Evolutionary conservation across 2,797 vertebrate species (phyloP), one percentile per base, ranked within the genome.

Genomic region (Scleropages formosus): DNA sequence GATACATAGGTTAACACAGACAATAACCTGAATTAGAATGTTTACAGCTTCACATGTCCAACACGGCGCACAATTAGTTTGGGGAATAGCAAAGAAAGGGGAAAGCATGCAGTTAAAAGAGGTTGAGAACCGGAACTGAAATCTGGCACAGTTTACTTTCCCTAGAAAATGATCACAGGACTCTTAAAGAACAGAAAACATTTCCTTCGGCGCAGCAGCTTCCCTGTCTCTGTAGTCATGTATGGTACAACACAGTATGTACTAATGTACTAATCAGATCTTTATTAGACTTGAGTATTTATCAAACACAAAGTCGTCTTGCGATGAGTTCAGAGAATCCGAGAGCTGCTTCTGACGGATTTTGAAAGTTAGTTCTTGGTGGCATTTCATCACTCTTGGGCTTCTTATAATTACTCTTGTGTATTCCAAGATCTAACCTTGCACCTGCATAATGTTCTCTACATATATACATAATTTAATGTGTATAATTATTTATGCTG

Each of bases 1-100:
- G 93, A 96, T 95, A 96, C 94, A 92, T 93, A 94, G 93, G 92
- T 94, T 92, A 95, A 95, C 95, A 96, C 93, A 93, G 95, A 96
- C 92, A 91, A 92, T 91, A 95, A 96, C 95, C 95, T 95, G 94
- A 95, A 94, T 93, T 90, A 92, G 92, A 92, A 95, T 92, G 91
- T 93, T 95, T 94, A 95, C 94, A 95, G 94, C 90, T 90, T 93
- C 94, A 96, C 94, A 95, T 95, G 93, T 94, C 94, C 93, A 93
- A 96, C 93, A 93, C 94, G 94, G 91, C 94, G 93, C 92, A 95
- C 94, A 94, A 90, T 92, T 91, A 93, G 93, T 94, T 91, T 93
- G 91, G 47, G 88, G 88, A 92, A 93, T 89, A 91, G 92, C 93
- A 92, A 93, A 87, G 31, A 91, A 26, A 61, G 85, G 89, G 59